Evolutionary conservation across 2,888 invertebrate species (phyloP), one percentile per base, ranked within the genome.

Genomic region (Cinara cedri): DNA sequence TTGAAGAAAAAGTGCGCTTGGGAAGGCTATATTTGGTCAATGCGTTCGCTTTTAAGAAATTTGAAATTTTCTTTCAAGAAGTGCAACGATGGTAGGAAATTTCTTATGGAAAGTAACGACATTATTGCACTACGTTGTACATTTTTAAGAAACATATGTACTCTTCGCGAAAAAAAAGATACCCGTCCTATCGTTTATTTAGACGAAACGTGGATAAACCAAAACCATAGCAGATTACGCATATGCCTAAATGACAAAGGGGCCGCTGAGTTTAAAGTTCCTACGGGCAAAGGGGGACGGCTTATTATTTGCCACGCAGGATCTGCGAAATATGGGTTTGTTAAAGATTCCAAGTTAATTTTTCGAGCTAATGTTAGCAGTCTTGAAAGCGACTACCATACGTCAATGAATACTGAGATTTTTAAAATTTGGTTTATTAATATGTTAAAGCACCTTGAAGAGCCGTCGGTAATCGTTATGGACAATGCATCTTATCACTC

Each of bases 61-160:
- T 51, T 51, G 16, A 57, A 57, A n/a, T 57, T 57, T 6, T 4
- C 16, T 11, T 57, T n/a, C 13, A 57, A 57, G 8, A 57, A 57
- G 24, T 57, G 57, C n/a, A 57, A 57, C 14, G 14, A 57, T 57
- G 24, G 57, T 2, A 16, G 57, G 2, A 24, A 57, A 24, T 57
- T 57, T 57, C 57, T 57, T 0, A 57, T 57, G 34, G 60, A 60
- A 60, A 21, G 34, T 2, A 60, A 60, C 21, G 60, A 60, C 34
- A 60, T 60, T 34, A 26, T 60, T 16, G 26, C 34, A 21, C 11
- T 16, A 16, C 26, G 34, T 16, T 21, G 21, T 60, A 9, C 21
- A 60, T 60, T 60, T 34, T 60, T 60, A 60, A 26, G 60, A 34
- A 60, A 60, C 16, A 60, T 60, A 2, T 21, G 19, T 55, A 21